Percentiles rank a stretch among this genome's conserved stretches.
Conservation (phyloP, 1,140 invertebrate genomes). For the Theocolax elegans region DNA sequence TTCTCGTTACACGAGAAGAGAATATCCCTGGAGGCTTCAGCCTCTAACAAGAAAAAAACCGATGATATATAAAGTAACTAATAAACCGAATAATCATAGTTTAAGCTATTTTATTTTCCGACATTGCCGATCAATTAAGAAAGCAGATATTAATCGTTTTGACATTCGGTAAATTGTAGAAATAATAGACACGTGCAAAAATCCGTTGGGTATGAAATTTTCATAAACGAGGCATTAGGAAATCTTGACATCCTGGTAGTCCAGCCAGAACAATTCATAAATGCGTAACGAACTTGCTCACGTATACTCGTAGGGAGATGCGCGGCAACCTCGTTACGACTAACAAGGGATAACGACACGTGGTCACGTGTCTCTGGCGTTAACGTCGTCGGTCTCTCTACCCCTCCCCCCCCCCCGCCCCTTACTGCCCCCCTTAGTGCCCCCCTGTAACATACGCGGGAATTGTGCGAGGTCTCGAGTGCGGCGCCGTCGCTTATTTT, state of each 20-base stretch:
- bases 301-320: neutral
- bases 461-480: constrained; percentile 5
- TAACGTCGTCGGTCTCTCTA: constrained; percentile 8
- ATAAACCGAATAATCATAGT: too few relatives aligned
- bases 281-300: constrained; percentile 52
- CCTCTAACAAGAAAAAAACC: too few relatives aligned
- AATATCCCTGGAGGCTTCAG: too few relatives aligned
- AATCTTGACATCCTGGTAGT: neutral
- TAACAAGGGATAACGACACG: constrained; percentile 60
- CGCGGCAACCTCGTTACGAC: constrained; percentile 54
- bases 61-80: too few relatives aligned
- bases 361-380: constrained; percentile 43
- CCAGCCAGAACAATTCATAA: constrained; percentile 51
- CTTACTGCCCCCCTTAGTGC: neutral
- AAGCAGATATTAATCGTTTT: too few relatives aligned
- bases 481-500: constrained; percentile 21
- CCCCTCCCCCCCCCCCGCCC: neutral
- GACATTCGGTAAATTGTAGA: too few relatives aligned
- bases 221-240: neutral
- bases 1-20: too few relatives aligned
- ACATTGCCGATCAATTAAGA: too few relatives aligned
- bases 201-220: too few relatives aligned
- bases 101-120: too few relatives aligned
- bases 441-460: neutral
- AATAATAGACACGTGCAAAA: too few relatives aligned